Base-by-base conservation (phyloP, 2,113 vertebrate species). In the Sebastes schlegelii region DNA sequence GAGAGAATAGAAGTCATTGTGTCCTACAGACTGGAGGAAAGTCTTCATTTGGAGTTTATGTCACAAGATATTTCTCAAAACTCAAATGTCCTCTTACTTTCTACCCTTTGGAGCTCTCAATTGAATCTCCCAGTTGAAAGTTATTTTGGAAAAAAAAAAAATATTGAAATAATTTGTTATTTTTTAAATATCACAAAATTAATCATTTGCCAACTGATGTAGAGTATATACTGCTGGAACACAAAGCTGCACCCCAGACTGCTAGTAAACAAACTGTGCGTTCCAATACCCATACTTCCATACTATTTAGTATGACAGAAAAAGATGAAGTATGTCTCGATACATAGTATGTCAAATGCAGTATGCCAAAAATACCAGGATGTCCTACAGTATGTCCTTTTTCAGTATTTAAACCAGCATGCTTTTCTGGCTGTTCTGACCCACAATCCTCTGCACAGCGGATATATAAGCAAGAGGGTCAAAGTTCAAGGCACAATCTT, bases 1-100 rank as follows among this genome's bases (percentile, higher is more conserved):
- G 74, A 69, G 72, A 84, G 54, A 86, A 83, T 68, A 40, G 60
- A 83, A 69, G 52, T 67, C 76, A 80, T 75, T 84, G 61, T 82
- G 76, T 71, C 70, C 77, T 26, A 26, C 43, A 86, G 45, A 80
- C 19, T 12, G 48, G 34, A 65, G 60, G 43, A 76, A 69, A 51
- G 51, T 82, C 16, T 86, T 76, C 82, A 48, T 79, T 85, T 83
- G 52, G 57, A 46, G 13, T 74, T 52, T 67, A 76, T 55, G 8
- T 55, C 43, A 34, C 19, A 51, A 85, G 58, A 40, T 71, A 23
- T 54, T 26, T 85, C 52, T 71, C 52, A 55, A 26, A 73, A 1
- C 17, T 23, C 4, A 17, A 62, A 14, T 9, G 49, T 60, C 16
- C 51, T 9, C 17, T n/a, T 48, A 9, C 12, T 14, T 55, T 19